phyloP scores from a whole-genome alignment of 2,113 vertebrate species.

The Chlorodrepanis virens region DNA sequence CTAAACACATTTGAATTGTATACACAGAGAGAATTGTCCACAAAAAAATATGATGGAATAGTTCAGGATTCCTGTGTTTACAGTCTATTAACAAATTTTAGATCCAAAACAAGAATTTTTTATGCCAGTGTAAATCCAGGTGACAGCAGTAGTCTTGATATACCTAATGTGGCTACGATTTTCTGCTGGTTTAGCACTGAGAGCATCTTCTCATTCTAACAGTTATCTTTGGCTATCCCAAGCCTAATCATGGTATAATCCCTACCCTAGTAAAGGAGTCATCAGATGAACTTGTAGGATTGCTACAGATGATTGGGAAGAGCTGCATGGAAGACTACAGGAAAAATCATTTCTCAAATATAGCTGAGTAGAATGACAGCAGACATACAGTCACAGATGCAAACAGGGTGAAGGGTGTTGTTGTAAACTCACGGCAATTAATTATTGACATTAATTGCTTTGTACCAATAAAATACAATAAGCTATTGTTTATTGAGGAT shows the following conservation, averaged over 20 bases:
- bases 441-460: no score
- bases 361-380: background rate
- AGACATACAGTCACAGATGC: fast-evolving
- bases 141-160: background rate
- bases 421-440: no score
- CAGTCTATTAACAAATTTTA: background rate
- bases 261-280: background rate
- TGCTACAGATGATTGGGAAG: background rate
- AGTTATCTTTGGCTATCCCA: background rate
- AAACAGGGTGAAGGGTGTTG: background rate
- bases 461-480: no score
- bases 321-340: background rate
- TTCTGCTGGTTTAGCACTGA: background rate
- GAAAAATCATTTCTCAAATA: background rate
- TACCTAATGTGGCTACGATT: background rate
- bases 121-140: background rate
- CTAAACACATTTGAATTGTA: background rate
- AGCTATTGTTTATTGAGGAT: no score
- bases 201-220: background rate
- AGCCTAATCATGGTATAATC: background rate
- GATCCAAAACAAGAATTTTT: background rate
- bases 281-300: background rate
- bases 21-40: background rate
- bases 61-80: background rate
- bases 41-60: background rate